phyloP scores from a whole-genome alignment of 2,888 invertebrate species.

The Ormyrus thymus region DNA sequence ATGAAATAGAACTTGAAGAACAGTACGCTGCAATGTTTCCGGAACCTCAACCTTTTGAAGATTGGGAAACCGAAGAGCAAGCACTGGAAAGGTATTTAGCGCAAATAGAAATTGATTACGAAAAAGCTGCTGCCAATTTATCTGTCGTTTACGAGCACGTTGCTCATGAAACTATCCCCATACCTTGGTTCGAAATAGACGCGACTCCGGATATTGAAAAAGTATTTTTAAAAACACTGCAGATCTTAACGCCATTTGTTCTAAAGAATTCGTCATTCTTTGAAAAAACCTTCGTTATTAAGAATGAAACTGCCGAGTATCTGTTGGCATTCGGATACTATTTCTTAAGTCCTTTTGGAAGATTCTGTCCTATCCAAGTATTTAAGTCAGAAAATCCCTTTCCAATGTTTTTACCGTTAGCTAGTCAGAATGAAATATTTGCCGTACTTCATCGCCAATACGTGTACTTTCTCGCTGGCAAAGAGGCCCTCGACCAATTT shows the following conservation, averaged over 20 bases:
- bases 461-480: slow-evolving; percentile 79
- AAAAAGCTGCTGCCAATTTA: slow-evolving; percentile 75
- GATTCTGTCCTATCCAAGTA: slow-evolving; percentile 81
- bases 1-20: slow-evolving; percentile 69
- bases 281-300: slow-evolving; percentile 78
- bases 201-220: slow-evolving; percentile 70
- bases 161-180: slow-evolving; percentile 59
- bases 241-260: slow-evolving; percentile 70
- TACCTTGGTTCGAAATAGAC: slow-evolving; percentile 75
- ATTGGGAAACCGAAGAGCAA: slow-evolving; percentile 39
- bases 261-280: slow-evolving; percentile 77
- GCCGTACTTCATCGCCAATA: slow-evolving; percentile 79
- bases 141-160: background rate
- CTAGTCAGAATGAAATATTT: slow-evolving; percentile 74
- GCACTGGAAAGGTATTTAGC: slow-evolving; percentile 73
- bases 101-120: slow-evolving; percentile 75
- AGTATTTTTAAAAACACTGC: slow-evolving; percentile 65
- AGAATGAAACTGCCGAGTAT: slow-evolving; percentile 77
- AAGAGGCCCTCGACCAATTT: slow-evolving; percentile 76
- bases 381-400: slow-evolving; percentile 76
- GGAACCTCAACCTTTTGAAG: slow-evolving; percentile 59
- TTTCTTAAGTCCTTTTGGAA: slow-evolving; percentile 80
- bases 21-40: slow-evolving; percentile 70
- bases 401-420: slow-evolving; percentile 76
- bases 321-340: slow-evolving; percentile 79